Percentiles rank a stretch among this genome's conserved stretches.
Conservation (phyloP, 2,888 invertebrate genomes). For the Dendrolimus pini region DNA sequence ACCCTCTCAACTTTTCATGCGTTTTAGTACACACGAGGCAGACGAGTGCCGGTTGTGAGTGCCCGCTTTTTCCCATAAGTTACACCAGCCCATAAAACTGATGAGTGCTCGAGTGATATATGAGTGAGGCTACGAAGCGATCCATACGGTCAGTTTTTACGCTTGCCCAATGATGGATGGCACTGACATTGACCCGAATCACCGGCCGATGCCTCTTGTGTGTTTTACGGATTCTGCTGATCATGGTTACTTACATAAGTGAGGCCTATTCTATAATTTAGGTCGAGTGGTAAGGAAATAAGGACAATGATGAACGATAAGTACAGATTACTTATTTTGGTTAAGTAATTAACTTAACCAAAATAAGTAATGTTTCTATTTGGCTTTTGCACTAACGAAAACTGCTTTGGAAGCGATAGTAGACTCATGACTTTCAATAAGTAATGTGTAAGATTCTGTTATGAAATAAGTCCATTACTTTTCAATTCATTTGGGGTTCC, state of each 20-base stretch:
- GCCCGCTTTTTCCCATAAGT: slow-evolving; percentile 12
- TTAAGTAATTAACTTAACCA: too few relatives aligned
- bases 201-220: slow-evolving; percentile 24
- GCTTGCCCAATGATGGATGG: slow-evolving; percentile 44
- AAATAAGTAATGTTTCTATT: too few relatives aligned
- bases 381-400: too few relatives aligned
- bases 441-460: too few relatives aligned
- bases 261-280: background rate
- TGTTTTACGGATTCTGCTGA: background rate
- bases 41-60: background rate
- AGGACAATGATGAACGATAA: too few relatives aligned
- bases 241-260: background rate
- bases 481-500: too few relatives aligned
- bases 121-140: slow-evolving; percentile 31
- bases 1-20: background rate
- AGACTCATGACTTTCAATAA: too few relatives aligned
- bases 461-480: too few relatives aligned
- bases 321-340: too few relatives aligned
- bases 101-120: slow-evolving; percentile 47
- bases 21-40: slow-evolving; percentile 4
- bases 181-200: slow-evolving; percentile 51
- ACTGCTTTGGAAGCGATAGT: too few relatives aligned
- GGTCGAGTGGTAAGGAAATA: background rate
- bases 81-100: slow-evolving; percentile 22
- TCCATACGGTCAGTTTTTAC: slow-evolving; percentile 40